A percentile compares a stretch with the other conserved stretches of the same genome.
Conservation (phyloP, 2,888 invertebrate genomes). For the Parascotia fuliginaria region DNA sequence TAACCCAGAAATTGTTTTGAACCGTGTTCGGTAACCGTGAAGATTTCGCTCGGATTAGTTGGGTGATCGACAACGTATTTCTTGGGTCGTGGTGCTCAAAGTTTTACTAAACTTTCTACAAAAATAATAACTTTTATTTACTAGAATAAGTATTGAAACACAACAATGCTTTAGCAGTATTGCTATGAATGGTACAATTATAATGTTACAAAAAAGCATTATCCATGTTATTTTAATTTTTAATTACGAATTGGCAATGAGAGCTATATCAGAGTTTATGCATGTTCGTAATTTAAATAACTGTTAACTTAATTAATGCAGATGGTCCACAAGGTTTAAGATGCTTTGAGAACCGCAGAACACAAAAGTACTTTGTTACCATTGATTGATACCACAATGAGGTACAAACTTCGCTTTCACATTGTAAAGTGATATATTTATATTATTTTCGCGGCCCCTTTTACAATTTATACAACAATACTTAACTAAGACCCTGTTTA, state of each 20-base stretch:
- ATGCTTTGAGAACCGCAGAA: conserved; percentile 60
- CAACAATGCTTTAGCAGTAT: too few species aligned
- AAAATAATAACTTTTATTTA: too few species aligned
- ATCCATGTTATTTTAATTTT: too few species aligned
- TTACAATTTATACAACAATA: conserved; percentile 61
- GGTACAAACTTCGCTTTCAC: conserved; percentile 70
- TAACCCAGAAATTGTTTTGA: conserved; percentile 84
- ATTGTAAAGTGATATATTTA: conserved; percentile 84
- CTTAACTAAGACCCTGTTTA: conserved; percentile 61
- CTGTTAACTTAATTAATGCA: background rate
- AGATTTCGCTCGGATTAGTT: conserved; percentile 76
- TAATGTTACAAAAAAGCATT: too few species aligned
- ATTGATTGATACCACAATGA: conserved; percentile 81
- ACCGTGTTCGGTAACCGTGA: conserved; percentile 77
- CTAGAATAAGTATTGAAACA: too few species aligned
- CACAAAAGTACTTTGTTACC: conserved; percentile 60
- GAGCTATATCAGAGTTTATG: too few species aligned
- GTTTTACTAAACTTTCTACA: conserved; percentile 28
- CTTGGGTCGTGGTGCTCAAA: conserved; percentile 61
- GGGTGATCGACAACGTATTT: conserved; percentile 63
- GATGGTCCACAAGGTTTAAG: background rate
- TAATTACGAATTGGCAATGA: too few species aligned
- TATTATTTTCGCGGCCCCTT: conserved; percentile 76
- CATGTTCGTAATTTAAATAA: background rate
- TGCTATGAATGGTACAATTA: too few species aligned